A percentile compares a stretch with the other conserved stretches of the same genome.
These are phyloP conservation scores for Dynastes hyllus DNA, from an alignment of 2,888 invertebrate genomes.

Conservation along the genomic window DNA sequence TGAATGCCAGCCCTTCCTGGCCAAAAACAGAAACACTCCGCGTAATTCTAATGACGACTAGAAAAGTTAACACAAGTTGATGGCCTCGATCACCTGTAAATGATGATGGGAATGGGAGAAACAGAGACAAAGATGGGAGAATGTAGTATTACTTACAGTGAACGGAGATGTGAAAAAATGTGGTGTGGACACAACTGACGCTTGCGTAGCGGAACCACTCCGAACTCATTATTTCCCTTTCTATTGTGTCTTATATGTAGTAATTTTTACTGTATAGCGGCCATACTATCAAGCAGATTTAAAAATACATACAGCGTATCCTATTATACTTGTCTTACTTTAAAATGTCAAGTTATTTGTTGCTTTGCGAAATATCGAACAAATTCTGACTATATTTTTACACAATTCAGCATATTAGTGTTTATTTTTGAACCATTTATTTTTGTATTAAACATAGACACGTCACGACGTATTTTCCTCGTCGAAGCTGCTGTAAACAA, in stretches of 20 bases:
- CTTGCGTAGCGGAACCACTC: slow-evolving; percentile 37
- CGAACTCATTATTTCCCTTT: slow-evolving; percentile 26
- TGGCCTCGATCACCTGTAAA: slow-evolving; percentile 41
- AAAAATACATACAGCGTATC: slow-evolving; percentile 9
- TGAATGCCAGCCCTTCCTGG: not conserved
- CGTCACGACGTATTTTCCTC: slow-evolving; percentile 36
- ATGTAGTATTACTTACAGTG: not conserved
- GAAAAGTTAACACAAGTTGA: slow-evolving; percentile 35
- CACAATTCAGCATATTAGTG: slow-evolving; percentile 48
- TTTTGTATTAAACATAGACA: slow-evolving; percentile 44
- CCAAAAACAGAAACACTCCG: slow-evolving; percentile 9
- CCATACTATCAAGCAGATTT: slow-evolving; percentile 1
- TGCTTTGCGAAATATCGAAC: not conserved
- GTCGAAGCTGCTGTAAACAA: slow-evolving; percentile 40
- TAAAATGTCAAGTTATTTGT: not conserved
- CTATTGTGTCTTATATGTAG: slow-evolving; percentile 35
- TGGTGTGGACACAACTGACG: slow-evolving; percentile 30
- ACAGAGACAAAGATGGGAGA: slow-evolving; percentile 7
- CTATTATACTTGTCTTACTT: slow-evolving; percentile 10
- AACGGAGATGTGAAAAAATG: slow-evolving; percentile 19
- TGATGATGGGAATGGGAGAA: not conserved
- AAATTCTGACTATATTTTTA: slow-evolving; percentile 20
- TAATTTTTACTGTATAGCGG: slow-evolving; percentile 32
- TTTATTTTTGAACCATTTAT: slow-evolving; percentile 47
- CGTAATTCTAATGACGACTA: slow-evolving; percentile 17